These are phyloP conservation scores for Formicarius rufipectus DNA, from an alignment of 2,113 vertebrate species.

Conservation along the genomic window DNA sequence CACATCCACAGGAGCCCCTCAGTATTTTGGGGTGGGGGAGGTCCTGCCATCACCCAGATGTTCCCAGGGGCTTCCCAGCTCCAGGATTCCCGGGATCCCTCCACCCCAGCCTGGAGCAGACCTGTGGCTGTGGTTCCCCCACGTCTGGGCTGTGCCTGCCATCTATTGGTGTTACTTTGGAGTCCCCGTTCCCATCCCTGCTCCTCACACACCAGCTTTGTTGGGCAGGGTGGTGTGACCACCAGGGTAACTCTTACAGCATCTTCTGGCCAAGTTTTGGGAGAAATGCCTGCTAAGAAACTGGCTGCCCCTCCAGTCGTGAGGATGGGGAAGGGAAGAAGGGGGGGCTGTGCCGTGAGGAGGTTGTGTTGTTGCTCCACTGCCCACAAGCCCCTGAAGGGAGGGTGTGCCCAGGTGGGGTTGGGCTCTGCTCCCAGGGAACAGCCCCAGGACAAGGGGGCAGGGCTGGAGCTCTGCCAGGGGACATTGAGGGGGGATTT, in stretches of 20 bases:
- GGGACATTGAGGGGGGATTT: too few relatives aligned
- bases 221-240: background rate
- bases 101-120: background rate
- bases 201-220: background rate
- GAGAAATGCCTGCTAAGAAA: background rate
- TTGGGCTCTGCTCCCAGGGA: too few relatives aligned
- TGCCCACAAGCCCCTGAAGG: too few relatives aligned
- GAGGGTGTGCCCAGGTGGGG: too few relatives aligned
- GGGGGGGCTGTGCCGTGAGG: background rate
- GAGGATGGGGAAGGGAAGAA: background rate
- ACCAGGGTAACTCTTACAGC: background rate
- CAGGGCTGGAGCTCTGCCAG: too few relatives aligned
- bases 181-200: background rate
- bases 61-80: background rate
- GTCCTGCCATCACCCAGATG: background rate
- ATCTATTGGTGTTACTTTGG: constrained; percentile 61
- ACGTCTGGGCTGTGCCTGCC: constrained; percentile 65
- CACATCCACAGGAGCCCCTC: background rate
- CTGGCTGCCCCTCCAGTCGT: background rate
- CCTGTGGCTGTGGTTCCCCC: accelerated
- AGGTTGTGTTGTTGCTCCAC: background rate
- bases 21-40: accelerated
- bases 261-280: background rate
- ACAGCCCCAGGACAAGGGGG: too few relatives aligned
- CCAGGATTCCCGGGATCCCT: background rate